Conservation (phyloP, 2,797 vertebrate species). For the Helicolenus hilgendorfi region DNA sequence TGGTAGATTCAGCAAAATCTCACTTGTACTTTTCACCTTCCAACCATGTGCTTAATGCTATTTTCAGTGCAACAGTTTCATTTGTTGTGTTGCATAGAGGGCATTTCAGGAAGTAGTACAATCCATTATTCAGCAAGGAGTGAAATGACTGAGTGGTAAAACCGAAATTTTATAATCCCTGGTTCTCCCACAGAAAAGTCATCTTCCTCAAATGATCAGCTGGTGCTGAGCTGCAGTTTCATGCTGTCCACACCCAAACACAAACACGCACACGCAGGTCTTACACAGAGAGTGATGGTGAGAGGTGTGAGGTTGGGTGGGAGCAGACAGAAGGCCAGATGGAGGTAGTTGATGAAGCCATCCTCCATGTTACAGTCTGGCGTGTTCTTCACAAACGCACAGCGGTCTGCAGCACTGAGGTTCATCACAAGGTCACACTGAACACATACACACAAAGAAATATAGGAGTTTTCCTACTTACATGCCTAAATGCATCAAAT, state of each 20-base stretch:
- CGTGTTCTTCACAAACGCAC: constrained; percentile 91
- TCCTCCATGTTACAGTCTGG: constrained; percentile 91
- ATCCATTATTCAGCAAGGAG: constrained; percentile 18
- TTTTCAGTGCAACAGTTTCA: neutral
- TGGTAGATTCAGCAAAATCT: neutral
- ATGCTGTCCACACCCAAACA: neutral
- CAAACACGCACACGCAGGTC: constrained; percentile 41
- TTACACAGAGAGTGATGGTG: constrained; percentile 93
- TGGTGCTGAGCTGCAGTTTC: neutral
- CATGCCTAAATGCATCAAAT: neutral
- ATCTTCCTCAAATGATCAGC: constrained; percentile 50
- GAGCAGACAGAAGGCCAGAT: constrained; percentile 92
- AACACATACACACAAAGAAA: constrained; percentile 18
- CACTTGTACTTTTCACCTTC: neutral
- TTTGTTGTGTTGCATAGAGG: neutral
- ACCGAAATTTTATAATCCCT: neutral
- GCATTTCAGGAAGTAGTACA: neutral
- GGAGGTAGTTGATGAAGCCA: constrained; percentile 94
- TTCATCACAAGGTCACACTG: constrained; percentile 94
- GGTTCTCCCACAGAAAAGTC: neutral
- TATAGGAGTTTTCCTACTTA: neutral
- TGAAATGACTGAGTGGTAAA: neutral
- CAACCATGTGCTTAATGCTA: neutral
- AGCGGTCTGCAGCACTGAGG: constrained; percentile 89
- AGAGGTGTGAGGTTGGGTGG: constrained; percentile 90